Evolutionary conservation across 2,113 vertebrate species (phyloP), one percentile per base, ranked within the genome.

Genomic region (Spermophilus dauricus): DNA sequence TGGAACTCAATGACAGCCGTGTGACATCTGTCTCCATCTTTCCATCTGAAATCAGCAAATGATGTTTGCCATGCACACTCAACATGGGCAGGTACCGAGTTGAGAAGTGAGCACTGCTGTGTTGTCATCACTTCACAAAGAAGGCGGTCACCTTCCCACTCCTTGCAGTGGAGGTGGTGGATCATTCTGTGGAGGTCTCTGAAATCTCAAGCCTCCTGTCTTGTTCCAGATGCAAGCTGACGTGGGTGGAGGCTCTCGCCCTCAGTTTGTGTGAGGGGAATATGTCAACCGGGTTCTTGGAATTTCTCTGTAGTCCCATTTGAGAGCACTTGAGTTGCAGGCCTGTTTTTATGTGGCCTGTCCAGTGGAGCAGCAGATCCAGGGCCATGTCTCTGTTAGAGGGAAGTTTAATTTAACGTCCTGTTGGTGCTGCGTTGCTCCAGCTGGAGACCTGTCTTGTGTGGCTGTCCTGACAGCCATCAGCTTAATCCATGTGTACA

Each of bases 141-240:
- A 92, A 69, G 20, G 76, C 37, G 28, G 20, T 82, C 94, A 82
- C 83, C 73, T 86, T 82, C 87, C 6, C 51, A 70, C 81, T 75
- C 77, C 78, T 90, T 87, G 45, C 22, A 72, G 45, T 22, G 75
- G 86, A 82, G 26, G n/a, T 65, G 96, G 45, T 86, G 82, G 69
- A 32, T 91, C 42, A 30, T 39, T 83, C n/a, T 39, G n/a, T 58
- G 28, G 56, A 86, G 84, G 70, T 81, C 58, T 56, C 90, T 89
- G 51, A 73, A 70, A 90, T 77, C 88, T 87, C 81, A 96, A 85
- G n/a, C 73, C 61, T 86, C 53, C 61, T 95, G 65, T 80, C 67
- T 48, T 70, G 16, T 58, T 94, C 95, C 82, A 86, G 10, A 75
- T 24, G 17, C 26, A 83, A 17, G 65, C 87, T 76, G 58, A 1